Conservation (phyloP, 23 tunicate genomes). For the Styela clava region DNA sequence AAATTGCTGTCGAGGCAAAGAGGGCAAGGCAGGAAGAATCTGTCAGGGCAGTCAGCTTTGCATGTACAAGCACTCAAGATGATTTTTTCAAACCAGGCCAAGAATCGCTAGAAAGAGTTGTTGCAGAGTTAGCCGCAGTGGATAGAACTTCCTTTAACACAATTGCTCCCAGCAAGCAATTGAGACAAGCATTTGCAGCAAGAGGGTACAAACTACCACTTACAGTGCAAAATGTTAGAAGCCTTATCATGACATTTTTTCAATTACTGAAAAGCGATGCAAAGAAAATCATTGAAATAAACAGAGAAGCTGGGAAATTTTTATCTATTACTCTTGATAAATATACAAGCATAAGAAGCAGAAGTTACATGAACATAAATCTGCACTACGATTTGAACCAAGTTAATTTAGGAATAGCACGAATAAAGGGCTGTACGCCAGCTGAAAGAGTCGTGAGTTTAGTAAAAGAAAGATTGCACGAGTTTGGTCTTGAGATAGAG, state of each 20-base stretch:
- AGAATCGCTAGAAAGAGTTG: constrained; percentile 49
- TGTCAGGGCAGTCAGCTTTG: not conserved
- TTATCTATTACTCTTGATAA: constrained; percentile 52
- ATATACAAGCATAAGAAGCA: no score
- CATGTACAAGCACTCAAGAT: constrained; percentile 29
- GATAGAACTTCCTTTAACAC: constrained; percentile 52
- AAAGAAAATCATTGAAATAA: constrained; percentile 34
- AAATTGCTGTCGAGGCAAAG: constrained; percentile 40
- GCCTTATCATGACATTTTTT: constrained; percentile 43
- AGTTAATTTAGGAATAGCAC: constrained; percentile 45
- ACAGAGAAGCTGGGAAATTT: constrained; percentile 39
- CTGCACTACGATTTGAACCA: constrained; percentile 43
- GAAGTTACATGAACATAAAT: constrained; percentile 52
- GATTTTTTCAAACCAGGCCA: constrained; percentile 40
- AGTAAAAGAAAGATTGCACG: constrained; percentile 58
- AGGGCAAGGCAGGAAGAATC: constrained; percentile 31
- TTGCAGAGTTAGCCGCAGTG: constrained; percentile 58
- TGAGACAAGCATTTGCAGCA: constrained; percentile 46
- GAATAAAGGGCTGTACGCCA: constrained; percentile 42
- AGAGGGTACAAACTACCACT: constrained; percentile 55
- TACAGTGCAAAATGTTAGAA: constrained; percentile 53
- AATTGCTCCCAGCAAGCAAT: constrained; percentile 53
- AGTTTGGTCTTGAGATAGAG: constrained; percentile 65
- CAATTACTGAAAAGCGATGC: constrained; percentile 39
- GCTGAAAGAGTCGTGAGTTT: constrained; percentile 53